These are phyloP conservation scores for Poecilia velifera DNA, from an alignment of 2,797 vertebrate genomes.

Conservation along the genomic window DNA sequence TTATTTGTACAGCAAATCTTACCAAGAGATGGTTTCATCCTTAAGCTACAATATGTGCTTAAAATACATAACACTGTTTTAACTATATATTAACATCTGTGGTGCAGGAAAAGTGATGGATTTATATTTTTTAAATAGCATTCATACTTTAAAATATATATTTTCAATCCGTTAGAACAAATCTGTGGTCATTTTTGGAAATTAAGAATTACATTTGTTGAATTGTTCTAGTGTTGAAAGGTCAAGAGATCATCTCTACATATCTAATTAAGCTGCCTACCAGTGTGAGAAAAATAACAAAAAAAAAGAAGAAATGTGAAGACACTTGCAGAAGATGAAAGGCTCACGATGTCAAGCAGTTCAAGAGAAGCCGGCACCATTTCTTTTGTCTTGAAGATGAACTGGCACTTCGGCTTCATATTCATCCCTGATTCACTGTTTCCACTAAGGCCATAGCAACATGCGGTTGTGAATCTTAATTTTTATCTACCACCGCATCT, in stretches of 20 bases:
- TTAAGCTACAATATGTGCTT: neutral
- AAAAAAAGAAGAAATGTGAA: neutral
- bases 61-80: neutral
- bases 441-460: neutral
- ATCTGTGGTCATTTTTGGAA: neutral
- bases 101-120: neutral
- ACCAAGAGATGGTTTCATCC: neutral
- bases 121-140: neutral
- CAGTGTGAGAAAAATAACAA: neutral
- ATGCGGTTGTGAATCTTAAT: constrained; percentile 1
- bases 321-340: neutral
- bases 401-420: neutral
- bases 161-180: neutral
- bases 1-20: neutral
- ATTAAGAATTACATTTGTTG: neutral
- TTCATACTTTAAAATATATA: neutral
- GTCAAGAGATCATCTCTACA: neutral
- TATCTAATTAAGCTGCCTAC: neutral
- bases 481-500: neutral
- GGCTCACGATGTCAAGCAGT: neutral
- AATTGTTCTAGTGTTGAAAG: neutral
- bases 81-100: neutral
- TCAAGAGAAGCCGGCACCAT: neutral
- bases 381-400: neutral
- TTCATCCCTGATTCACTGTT: neutral